These are phyloP conservation scores for Acronicta aceris DNA, from an alignment of 2,888 invertebrate species.

Conservation along the genomic window DNA sequence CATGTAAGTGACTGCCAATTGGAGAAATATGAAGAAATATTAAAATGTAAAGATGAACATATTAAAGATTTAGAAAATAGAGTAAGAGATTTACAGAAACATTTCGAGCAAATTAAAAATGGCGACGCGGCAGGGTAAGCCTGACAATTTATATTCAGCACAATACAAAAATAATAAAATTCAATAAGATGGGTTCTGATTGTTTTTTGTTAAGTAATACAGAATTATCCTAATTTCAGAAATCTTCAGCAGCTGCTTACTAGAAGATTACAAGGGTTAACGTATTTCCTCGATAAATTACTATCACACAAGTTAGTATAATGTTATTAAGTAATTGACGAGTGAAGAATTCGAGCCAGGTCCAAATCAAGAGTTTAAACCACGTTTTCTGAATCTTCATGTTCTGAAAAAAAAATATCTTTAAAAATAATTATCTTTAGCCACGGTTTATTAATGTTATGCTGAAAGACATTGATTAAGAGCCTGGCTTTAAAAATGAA, in stretches of 20 bases:
- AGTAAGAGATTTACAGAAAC: slow-evolving; percentile 79
- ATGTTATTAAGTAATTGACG: not conserved
- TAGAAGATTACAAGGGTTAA: slow-evolving; percentile 90
- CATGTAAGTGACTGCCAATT: slow-evolving; percentile 82
- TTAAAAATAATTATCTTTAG: too few species aligned
- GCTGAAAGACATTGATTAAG: too few species aligned
- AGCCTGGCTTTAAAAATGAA: too few species aligned
- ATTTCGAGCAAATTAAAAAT: slow-evolving; percentile 71
- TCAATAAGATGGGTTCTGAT: too few species aligned
- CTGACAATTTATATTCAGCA: slow-evolving; percentile 12
- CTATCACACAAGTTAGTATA: slow-evolving; percentile 88
- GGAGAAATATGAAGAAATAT: slow-evolving; percentile 84
- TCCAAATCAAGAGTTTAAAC: too few species aligned
- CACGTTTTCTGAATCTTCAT: too few species aligned
- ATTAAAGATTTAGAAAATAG: slow-evolving; percentile 87
- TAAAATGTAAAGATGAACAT: slow-evolving; percentile 87
- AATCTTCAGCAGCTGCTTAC: slow-evolving; percentile 88
- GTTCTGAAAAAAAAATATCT: too few species aligned
- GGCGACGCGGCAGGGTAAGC: slow-evolving; percentile 75
- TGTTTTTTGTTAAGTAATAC: too few species aligned
- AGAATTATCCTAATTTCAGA: slow-evolving; percentile 65
- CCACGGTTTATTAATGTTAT: too few species aligned
- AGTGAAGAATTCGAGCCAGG: too few species aligned
- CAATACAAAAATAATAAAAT: too few species aligned
- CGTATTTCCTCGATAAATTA: slow-evolving; percentile 91